Conservation (phyloP, 1,140 invertebrate genomes). For the Anagrus nilaparvatae region DNA sequence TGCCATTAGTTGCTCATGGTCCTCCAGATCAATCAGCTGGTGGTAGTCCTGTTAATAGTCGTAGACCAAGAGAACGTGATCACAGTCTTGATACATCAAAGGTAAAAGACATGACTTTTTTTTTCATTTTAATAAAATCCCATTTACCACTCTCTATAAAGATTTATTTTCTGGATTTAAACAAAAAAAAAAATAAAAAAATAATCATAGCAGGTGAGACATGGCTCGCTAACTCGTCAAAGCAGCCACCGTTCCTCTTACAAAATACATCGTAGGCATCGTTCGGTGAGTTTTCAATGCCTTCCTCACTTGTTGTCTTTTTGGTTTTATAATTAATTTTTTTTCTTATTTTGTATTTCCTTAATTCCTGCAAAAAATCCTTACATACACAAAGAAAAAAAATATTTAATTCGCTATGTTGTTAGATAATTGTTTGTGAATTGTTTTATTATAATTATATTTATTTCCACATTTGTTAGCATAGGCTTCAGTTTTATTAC, state of each 20-base stretch:
- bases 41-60: constrained; percentile 41
- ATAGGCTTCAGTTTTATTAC: no score
- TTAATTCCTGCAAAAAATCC: no score
- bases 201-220: constrained; percentile 49
- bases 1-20: constrained; percentile 48
- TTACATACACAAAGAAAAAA: no score
- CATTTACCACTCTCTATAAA: no score
- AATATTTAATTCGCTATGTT: no score
- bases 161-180: constrained; percentile 6
- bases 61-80: constrained; percentile 42
- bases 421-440: no score
- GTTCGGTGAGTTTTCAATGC: constrained; percentile 57
- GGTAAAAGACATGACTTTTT: constrained; percentile 24
- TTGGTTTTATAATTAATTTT: constrained; percentile 6
- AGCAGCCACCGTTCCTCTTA: constrained; percentile 48
- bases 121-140: no score
- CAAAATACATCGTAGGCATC: constrained; percentile 61
- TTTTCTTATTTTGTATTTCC: no score
- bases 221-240: constrained; percentile 61
- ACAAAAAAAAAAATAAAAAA: constrained; percentile 14
- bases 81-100: constrained; percentile 40
- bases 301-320: constrained; percentile 20
- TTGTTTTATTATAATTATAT: no score
- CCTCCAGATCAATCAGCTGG: constrained; percentile 40
- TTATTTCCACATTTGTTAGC: no score